phyloP scores from a whole-genome alignment of 2,888 invertebrate genomes.

The Adineta ricciae region DNA sequence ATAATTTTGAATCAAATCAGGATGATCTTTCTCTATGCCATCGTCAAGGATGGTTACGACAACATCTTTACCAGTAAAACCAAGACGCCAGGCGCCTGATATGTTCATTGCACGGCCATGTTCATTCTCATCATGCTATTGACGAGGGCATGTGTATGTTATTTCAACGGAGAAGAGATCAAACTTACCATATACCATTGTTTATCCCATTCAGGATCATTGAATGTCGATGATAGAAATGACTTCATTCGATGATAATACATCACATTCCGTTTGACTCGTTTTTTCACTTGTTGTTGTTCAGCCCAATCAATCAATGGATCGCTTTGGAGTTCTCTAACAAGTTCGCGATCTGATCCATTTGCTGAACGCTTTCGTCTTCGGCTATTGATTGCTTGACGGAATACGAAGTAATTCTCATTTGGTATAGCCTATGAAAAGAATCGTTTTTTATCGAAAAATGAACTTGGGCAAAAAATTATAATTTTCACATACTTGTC shows the following conservation, averaged over 20 bases:
- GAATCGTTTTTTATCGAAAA: too few species aligned
- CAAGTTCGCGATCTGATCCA: not conserved
- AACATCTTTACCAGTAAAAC: slow-evolving; percentile 81
- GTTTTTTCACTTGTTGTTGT: slow-evolving; percentile 31
- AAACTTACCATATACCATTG: slow-evolving; percentile 33
- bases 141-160: not conserved
- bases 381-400: not conserved
- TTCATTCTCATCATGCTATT: slow-evolving; percentile 19
- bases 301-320: slow-evolving; percentile 29
- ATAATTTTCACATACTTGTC: slow-evolving; percentile 16
- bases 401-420: slow-evolving; percentile 28
- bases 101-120: slow-evolving; percentile 73
- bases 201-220: slow-evolving; percentile 33
- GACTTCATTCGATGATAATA: not conserved
- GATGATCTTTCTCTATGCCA: slow-evolving; percentile 87
- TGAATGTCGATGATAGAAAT: slow-evolving; percentile 10
- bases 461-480: too few species aligned
- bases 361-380: not conserved
- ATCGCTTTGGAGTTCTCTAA: slow-evolving; percentile 10
- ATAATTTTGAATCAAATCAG: slow-evolving; percentile 78
- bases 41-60: slow-evolving; percentile 94
- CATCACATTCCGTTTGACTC: slow-evolving; percentile 31
- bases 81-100: slow-evolving; percentile 82
- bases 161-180: not conserved
- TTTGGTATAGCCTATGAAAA: slow-evolving; percentile 19